Evolutionary conservation across 2,888 invertebrate genomes (phyloP).

Genomic region (Ochropleura leucogaster): DNA sequence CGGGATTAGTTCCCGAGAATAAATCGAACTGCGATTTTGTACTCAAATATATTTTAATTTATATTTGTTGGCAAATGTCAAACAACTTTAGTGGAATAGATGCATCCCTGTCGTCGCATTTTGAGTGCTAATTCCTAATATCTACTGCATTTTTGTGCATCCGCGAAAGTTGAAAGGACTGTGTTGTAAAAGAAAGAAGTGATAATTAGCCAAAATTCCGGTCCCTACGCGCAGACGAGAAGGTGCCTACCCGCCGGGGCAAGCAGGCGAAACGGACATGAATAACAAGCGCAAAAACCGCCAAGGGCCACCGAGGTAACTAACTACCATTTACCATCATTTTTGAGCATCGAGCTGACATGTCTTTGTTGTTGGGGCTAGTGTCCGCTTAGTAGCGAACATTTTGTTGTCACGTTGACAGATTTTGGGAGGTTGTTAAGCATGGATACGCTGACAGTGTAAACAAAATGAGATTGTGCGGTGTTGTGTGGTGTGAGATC

Average conservation of each 20-base stretch:
- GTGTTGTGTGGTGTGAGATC: constrained; percentile 74
- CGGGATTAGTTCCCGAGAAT: constrained; percentile 89
- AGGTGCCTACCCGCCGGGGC: constrained; percentile 94
- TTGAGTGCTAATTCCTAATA: constrained; percentile 88
- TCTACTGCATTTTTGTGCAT: constrained; percentile 91
- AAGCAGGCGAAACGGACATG: constrained; percentile 92
- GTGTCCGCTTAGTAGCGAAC: constrained; percentile 78
- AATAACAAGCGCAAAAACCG: constrained; percentile 96
- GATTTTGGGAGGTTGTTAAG: constrained; percentile 75
- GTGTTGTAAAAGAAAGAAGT: constrained; percentile 90
- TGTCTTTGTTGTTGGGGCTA: constrained; percentile 87
- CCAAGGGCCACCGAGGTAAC: constrained; percentile 94
- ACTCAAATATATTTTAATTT: constrained; percentile 89
- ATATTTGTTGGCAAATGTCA: constrained; percentile 90
- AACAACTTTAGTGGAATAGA: constrained; percentile 87
- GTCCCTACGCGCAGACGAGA: constrained; percentile 95
- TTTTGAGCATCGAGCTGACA: constrained; percentile 82
- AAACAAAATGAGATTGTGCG: constrained; percentile 82
- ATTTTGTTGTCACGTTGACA: constrained; percentile 82
- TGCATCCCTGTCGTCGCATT: constrained; percentile 88
- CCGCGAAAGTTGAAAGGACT: constrained; percentile 91
- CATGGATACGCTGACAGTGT: constrained; percentile 80
- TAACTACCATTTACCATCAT: constrained; percentile 79
- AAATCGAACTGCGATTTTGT: constrained; percentile 90
- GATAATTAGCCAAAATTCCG: constrained; percentile 94